Conservation (phyloP, 64 coral and sea anemone genomes). For the Astreopora myriophthalma region DNA sequence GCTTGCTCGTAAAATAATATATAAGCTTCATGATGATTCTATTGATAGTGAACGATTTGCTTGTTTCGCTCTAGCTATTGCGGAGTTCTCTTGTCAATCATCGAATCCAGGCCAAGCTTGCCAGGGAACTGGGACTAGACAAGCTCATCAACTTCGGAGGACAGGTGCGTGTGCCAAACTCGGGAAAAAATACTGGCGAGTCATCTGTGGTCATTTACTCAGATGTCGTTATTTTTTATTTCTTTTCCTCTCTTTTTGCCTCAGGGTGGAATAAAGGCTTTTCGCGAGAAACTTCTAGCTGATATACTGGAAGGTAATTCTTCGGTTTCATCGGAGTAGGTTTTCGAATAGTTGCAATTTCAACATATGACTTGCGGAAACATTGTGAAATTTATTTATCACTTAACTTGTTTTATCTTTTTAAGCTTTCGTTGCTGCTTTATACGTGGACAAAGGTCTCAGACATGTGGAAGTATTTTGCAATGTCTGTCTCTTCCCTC, state of each 20-base stretch:
- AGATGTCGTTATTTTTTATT: neutral
- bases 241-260: neutral
- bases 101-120: conserved; percentile 82
- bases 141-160: conserved; percentile 89
- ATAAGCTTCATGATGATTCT: neutral
- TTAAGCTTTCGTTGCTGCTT: conserved; percentile 87
- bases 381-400: neutral
- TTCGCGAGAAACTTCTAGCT: conserved; percentile 83
- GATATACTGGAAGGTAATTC: conserved; percentile 91
- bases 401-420: neutral
- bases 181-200: too few relatives aligned
- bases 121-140: conserved; percentile 82
- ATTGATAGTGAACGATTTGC: neutral
- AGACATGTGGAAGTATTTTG: conserved; percentile 93
- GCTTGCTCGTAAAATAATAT: neutral
- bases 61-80: conserved; percentile 60
- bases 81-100: conserved; percentile 95
- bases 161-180: conserved; percentile 66
- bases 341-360: neutral
- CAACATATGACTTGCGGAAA: neutral
- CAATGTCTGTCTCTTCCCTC: conserved; percentile 87
- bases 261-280: conserved; percentile 34
- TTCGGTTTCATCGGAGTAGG: too few relatives aligned
- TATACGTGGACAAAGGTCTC: conserved; percentile 96
- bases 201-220: too few relatives aligned